phyloP scores from a whole-genome alignment of 2,797 vertebrate species.

The Pangasius djambal region DNA sequence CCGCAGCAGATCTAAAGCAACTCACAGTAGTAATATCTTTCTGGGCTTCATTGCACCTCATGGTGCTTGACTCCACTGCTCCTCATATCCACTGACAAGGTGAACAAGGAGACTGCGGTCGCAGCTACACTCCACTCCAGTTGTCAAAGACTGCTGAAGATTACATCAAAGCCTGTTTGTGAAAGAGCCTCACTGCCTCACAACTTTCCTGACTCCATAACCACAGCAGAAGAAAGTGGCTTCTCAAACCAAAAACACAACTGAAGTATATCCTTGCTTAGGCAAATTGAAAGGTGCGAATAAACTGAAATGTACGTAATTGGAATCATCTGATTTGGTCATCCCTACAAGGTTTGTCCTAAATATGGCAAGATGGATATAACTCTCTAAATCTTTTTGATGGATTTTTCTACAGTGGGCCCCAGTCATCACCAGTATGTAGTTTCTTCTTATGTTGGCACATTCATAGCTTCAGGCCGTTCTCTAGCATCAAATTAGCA shows the following conservation, averaged over 20 bases:
- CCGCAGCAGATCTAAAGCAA: constrained; percentile 14
- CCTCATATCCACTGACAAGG: constrained; percentile 72
- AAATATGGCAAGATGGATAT: constrained; percentile 66
- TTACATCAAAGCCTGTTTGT: constrained; percentile 28
- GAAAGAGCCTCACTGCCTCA: not conserved
- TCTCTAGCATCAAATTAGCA: constrained; percentile 61
- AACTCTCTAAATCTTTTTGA: constrained; percentile 67
- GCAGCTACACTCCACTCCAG: constrained; percentile 63
- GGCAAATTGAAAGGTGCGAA: not conserved
- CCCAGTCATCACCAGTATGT: constrained; percentile 68
- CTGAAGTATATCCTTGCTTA: constrained; percentile 28
- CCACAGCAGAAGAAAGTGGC: not conserved
- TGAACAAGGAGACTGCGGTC: constrained; percentile 65
- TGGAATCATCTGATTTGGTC: constrained; percentile 51
- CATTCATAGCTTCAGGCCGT: constrained; percentile 60
- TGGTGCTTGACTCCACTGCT: constrained; percentile 52
- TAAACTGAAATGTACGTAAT: not conserved
- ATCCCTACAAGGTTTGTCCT: constrained; percentile 63
- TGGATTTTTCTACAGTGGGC: constrained; percentile 63
- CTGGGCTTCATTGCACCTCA: constrained; percentile 53
- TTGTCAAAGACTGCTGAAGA: constrained; percentile 60
- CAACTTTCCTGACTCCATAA: constrained; percentile 35
- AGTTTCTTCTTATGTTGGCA: constrained; percentile 69
- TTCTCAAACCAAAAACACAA: constrained; percentile 45
- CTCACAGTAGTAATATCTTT: constrained; percentile 50